Base-by-base conservation (phyloP, 2,888 invertebrate genomes). In the Papilio gigon region DNA sequence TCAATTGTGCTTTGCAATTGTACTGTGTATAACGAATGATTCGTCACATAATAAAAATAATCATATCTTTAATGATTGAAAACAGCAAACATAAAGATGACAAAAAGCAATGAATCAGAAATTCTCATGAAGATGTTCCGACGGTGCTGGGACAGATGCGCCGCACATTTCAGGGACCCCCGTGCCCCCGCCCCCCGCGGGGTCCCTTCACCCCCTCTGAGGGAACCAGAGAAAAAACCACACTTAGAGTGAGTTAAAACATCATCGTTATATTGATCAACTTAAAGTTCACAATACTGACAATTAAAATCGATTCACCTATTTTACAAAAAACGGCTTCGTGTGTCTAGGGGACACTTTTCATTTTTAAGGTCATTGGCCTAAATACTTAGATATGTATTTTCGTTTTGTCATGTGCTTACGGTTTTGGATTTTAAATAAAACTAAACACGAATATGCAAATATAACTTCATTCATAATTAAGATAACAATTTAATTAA, bases 181-280 rank as follows among this genome's bases (percentile, higher is more conserved):
- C 83, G 78, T 78, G 79, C 74, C 79, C 74, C 71, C 77, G 65
- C 77, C 73, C 72, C 44, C 47, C 20, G 2, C 47, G 75, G 77
- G 75, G 75, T 70, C 80, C 72, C 74, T 74, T 71, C 82, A 75
- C 78, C 85, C 86, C 88, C 85, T 79, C 83, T 83, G 82, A 87
- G 85, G 86, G 86, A 85, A 86, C 83, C 77, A 74, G 85, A 86
- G 85, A 88, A 90, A 90, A 90, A 90, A 88, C 77, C 61, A 74
- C 77, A 83, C 81, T 77, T 78, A 59, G 35, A 65, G 70, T 25
- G 68, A 11, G 47, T 50, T 76, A 78, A 79, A 82, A 74, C 73
- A 47, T 76, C 73, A 78, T 76, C 79, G 75, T 79, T 84, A 83
- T 77, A 65, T 1, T 4, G 4, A 73, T 22, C 3, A 0, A 0